These are phyloP conservation scores for Umimayanthus kanabou DNA, from an alignment of 92 coral and sea anemone genomes.

Conservation along the genomic window DNA sequence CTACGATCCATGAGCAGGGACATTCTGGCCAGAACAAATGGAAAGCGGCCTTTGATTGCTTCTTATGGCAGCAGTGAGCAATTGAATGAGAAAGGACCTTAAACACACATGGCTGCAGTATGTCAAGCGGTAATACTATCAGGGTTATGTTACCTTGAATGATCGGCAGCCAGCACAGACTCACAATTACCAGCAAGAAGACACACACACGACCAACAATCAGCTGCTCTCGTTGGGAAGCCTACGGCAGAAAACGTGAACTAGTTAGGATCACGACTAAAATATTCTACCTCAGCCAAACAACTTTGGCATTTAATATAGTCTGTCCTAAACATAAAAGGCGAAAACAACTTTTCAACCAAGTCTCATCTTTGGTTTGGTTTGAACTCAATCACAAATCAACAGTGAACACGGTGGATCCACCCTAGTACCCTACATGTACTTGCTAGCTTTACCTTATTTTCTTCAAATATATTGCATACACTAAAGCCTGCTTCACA, in stretches of 20 bases:
- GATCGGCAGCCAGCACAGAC: conserved; percentile 91
- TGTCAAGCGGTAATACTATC: too few relatives aligned
- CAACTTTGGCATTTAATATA: not conserved
- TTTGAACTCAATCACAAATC: too few relatives aligned
- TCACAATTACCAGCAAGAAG: conserved; percentile 63
- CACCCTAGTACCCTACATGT: not conserved
- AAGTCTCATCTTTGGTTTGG: not conserved
- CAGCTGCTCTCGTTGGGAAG: conserved; percentile 80
- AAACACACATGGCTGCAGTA: too few relatives aligned
- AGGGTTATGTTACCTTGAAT: conserved; percentile 72
- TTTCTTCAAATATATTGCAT: conserved; percentile 26
- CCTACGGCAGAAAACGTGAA: conserved; percentile 44
- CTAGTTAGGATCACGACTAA: not conserved
- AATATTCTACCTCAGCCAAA: not conserved
- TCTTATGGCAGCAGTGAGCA: too few relatives aligned
- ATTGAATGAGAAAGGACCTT: too few relatives aligned
- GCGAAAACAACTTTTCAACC: not conserved
- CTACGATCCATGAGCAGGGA: too few relatives aligned
- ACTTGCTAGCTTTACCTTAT: not conserved
- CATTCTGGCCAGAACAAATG: too few relatives aligned
- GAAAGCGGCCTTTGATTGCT: too few relatives aligned
- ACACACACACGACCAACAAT: conserved; percentile 93
- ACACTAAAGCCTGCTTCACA: too few relatives aligned
- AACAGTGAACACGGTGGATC: not conserved
- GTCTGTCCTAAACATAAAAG: conserved; percentile 32